These are phyloP conservation scores for Remorina albescens DNA, from an alignment of 2,797 vertebrate species.

Conservation along the genomic window DNA sequence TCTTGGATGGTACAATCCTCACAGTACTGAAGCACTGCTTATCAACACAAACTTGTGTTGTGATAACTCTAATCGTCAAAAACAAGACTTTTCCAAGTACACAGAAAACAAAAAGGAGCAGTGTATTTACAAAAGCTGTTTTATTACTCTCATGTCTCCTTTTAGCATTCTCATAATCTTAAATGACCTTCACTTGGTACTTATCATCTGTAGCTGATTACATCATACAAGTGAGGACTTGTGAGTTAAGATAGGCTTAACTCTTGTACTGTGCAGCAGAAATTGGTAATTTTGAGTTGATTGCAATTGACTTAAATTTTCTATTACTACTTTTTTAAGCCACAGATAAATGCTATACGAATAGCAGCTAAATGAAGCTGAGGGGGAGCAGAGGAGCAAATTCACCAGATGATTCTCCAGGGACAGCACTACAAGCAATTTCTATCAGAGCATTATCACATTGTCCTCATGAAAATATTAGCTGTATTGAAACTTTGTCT, in stretches of 20 bases:
- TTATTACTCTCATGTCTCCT: slow-evolving; percentile 43
- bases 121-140: slow-evolving; percentile 40
- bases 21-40: slow-evolving; percentile 1
- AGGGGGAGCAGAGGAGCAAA: too few species aligned
- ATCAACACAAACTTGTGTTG: slow-evolving; percentile 28
- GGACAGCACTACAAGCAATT: too few species aligned
- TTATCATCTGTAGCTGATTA: slow-evolving; percentile 79
- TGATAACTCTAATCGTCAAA: slow-evolving; percentile 29
- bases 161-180: slow-evolving; percentile 50
- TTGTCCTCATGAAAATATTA: too few species aligned
- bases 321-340: not conserved
- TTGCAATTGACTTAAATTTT: not conserved
- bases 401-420: too few species aligned
- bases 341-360: not conserved
- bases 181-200: slow-evolving; percentile 74
- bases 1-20: not conserved
- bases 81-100: slow-evolving; percentile 35
- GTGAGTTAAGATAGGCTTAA: too few species aligned
- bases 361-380: too few species aligned
- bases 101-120: slow-evolving; percentile 26
- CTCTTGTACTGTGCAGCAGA: not conserved
- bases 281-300: not conserved
- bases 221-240: slow-evolving; percentile 59
- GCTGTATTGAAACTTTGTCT: too few species aligned
- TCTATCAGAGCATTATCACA: too few species aligned